Conservation (phyloP, 2,888 invertebrate species). For the Tribolium freemani region DNA sequence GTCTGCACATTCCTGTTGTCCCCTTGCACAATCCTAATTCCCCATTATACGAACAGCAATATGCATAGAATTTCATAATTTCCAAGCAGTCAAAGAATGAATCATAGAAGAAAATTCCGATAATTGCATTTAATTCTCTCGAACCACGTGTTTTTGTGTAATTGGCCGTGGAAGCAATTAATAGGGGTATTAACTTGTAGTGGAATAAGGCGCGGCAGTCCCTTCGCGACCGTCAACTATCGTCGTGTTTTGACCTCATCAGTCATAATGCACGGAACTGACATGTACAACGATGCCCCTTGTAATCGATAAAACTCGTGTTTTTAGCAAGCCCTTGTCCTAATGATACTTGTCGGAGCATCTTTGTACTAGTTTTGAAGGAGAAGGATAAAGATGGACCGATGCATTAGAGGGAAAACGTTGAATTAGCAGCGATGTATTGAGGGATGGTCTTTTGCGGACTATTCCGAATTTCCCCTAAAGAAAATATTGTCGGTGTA, state of each 20-base stretch:
- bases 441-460: background rate
- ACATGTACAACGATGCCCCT: constrained; percentile 54
- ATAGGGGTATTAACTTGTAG: constrained; percentile 51
- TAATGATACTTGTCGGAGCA: constrained; percentile 49
- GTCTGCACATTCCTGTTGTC: no score
- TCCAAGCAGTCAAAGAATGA: background rate
- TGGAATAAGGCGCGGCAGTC: constrained; percentile 55
- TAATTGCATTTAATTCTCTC: constrained; percentile 1
- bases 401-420: constrained; percentile 27
- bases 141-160: background rate
- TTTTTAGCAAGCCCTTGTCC: constrained; percentile 45
- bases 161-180: constrained; percentile 40
- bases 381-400: constrained; percentile 18
- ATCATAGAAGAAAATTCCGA: constrained; percentile 4
- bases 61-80: background rate
- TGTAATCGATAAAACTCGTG: constrained; percentile 54
- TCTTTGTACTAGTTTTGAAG: constrained; percentile 30
- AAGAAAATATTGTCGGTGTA: constrained; percentile 1
- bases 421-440: constrained; percentile 5
- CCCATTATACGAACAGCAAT: background rate
- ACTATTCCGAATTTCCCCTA: background rate
- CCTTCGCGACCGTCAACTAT: constrained; percentile 56
- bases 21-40: no score
- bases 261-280: constrained; percentile 53
- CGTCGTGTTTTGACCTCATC: constrained; percentile 62